Evolutionary conservation across 2,113 vertebrate species (phyloP), one percentile per base, ranked within the genome.

Genomic region (Empidonax alnorum): DNA sequence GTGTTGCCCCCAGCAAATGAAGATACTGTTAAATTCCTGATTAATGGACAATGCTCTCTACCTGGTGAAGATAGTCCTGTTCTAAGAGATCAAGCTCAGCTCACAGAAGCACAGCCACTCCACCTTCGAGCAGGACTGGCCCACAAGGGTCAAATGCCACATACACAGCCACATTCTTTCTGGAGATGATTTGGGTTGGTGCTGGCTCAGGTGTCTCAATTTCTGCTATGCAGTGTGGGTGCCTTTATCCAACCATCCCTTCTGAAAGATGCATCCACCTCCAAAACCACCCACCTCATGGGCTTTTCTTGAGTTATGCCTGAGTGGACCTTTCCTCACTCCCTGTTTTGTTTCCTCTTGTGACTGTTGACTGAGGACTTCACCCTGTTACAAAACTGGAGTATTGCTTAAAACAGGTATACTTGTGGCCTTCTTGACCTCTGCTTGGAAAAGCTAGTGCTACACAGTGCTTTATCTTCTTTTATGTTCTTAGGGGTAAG

Each of bases 281-380:
- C 33, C 25, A 73, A 46, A 63, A n/a, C 1, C 1, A 27, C 8
- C 7, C 16, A 53, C 0, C 8, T 42, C 35, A 30, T 0, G 2
- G 31, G 9, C 22, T 90, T 87, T 66, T 42, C 83, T 58, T 78
- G 37, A 3, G 0, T 62, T 53, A 14, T 2, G 2, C 31, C n/a
- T 66, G 56, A 74, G 20, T 7, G 17, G 31, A 7, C 9, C 14
- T 79, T 74, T 94, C 41, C n/a, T 25, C 39, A 13, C 37, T 69
- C 31, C 14, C 41, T 76, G 14, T 11, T 56, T 46, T 8, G 19
- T 65, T 82, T 89, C 10, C 31, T 65, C 8, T n/a, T 69, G 49
- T 52, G 44, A 8, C 30, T 56, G 33, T 27, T 76, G 39, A 7
- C 31, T 74, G 67, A 44, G 15, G 53, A 37, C 17, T 68, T 85